Base-by-base conservation (phyloP, 1,140 invertebrate species). In the Chelonus insularis region DNA sequence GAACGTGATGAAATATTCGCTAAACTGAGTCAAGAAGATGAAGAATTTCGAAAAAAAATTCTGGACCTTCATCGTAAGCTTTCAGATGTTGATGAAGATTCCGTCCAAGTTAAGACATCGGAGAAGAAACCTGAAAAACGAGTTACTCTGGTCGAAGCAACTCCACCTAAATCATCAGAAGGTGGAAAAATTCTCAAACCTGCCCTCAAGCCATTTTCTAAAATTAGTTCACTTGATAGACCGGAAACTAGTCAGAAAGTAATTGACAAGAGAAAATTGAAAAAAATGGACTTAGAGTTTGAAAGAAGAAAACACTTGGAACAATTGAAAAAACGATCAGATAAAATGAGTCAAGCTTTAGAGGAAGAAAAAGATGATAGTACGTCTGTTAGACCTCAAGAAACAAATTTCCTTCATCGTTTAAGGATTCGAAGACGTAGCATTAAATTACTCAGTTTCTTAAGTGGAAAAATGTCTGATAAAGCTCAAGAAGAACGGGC, bases 41-140 rank as follows among this genome's bases (percentile, higher is more conserved):
- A 79, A 7, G 76, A 79, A 12, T 80, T 81, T 36, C 74, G 76
- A 1, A 68, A 71, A 6, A 80, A 80, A 48, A 81, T 81, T 21
- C 67, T 81, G 12, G 74, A 77, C 4, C 64, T 81, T 14, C 79
- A 81, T 9, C 64, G 74, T 12, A 81, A 81, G 37, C 54, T 81
- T 18, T 80, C 77, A 8, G 72, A 78, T 64, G 78, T 79, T 12
- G 75, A 79, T 36, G 70, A 72, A 11, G 68, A 68, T 5, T 60
- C 50, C 18, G 16, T 47, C 5, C 43, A 56, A 37, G 14, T 57
- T 55, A 23, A 32, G 23, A 57, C 18, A 7, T 8, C 23, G 1
- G 18, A 48, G 0, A 41, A 34, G 18, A 57, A 61, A 9, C 12
- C 48, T 5, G 39, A 37, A 12, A 69, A 55, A 12, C 36, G 34